phyloP scores from a whole-genome alignment of 2,113 vertebrate genomes.

The Phylloscopus whistleri region DNA sequence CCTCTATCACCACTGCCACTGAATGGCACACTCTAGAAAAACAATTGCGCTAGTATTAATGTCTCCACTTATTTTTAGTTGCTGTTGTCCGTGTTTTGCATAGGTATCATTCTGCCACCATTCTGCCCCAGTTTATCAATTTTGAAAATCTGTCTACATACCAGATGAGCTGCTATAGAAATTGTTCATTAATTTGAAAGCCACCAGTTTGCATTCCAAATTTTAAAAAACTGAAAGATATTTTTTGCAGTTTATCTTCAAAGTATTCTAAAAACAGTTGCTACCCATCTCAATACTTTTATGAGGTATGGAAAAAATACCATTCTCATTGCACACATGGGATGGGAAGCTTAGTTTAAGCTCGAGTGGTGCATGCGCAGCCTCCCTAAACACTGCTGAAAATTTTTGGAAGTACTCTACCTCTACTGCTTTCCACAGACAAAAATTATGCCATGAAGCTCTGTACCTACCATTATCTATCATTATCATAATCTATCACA shows the following conservation, averaged over 20 bases:
- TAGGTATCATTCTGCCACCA: not conserved
- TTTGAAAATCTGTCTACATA: not conserved
- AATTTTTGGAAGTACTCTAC: not conserved
- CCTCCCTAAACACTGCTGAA: not conserved
- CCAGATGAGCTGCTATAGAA: not conserved
- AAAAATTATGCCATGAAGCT: not conserved
- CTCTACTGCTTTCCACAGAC: not conserved
- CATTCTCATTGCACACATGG: accelerated
- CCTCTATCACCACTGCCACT: not conserved
- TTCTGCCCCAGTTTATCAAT: not conserved
- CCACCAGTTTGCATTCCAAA: not conserved
- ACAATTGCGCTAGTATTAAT: accelerated
- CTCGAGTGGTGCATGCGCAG: not conserved
- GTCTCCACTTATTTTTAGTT: not conserved
- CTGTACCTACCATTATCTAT: not conserved
- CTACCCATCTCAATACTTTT: not conserved
- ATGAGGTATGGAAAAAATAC: not conserved
- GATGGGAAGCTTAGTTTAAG: not conserved
- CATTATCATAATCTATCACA: not conserved
- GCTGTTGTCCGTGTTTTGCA: not conserved
- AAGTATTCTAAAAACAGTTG: not conserved
- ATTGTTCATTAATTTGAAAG: not conserved
- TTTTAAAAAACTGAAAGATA: not conserved
- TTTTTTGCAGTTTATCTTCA: not conserved
- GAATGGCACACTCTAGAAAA: not conserved